Percentiles rank a stretch among this genome's conserved stretches.
These are phyloP conservation scores for Sebastes steindachneri DNA, from an alignment of 2,797 vertebrate species.

Conservation along the genomic window DNA sequence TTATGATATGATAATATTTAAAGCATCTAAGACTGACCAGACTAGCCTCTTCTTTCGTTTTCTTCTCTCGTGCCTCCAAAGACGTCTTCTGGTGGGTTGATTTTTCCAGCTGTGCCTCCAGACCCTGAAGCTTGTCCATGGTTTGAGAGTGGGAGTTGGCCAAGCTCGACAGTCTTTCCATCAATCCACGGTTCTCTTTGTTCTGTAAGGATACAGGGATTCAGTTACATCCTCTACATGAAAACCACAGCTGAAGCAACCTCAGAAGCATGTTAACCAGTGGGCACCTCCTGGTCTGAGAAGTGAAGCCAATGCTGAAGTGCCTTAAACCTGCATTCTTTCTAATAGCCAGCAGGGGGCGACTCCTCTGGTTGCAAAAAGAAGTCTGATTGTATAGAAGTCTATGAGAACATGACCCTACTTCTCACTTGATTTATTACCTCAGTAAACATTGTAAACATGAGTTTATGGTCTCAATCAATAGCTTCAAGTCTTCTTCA, in stretches of 20 bases:
- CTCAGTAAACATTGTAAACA: too few species aligned
- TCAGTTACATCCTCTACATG: neutral
- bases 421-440: too few species aligned
- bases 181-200: constrained; percentile 90
- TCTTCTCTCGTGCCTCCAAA: constrained; percentile 85
- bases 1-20: neutral
- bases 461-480: too few species aligned
- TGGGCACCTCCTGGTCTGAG: too few species aligned
- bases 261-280: neutral
- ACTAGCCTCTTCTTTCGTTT: constrained; percentile 80
- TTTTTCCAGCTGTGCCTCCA: constrained; percentile 88
- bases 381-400: too few species aligned
- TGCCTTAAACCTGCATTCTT: too few species aligned
- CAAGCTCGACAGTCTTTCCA: constrained; percentile 90
- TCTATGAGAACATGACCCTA: too few species aligned
- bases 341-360: too few species aligned
- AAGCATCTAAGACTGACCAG: constrained; percentile 79
- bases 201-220: constrained; percentile 75
- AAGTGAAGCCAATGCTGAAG: too few species aligned
- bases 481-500: too few species aligned
- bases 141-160: constrained; percentile 84
- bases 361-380: too few species aligned
- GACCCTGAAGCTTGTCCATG: constrained; percentile 84
- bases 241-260: neutral
- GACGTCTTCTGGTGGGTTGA: constrained; percentile 76